phyloP scores from a whole-genome alignment of 2,113 vertebrate species.

The Etheostoma spectabile region DNA sequence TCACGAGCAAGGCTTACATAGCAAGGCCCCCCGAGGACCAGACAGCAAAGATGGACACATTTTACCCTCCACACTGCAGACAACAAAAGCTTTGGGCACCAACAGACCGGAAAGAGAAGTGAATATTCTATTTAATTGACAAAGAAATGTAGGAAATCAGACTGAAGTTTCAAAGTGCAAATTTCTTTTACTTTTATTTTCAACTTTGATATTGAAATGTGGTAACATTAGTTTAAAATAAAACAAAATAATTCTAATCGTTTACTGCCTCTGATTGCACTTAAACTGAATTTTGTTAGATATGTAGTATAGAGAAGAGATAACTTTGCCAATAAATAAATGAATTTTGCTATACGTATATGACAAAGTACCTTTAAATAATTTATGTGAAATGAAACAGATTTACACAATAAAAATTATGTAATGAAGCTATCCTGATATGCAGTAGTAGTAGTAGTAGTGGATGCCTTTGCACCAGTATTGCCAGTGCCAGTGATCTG shows the following conservation, averaged over 20 bases:
- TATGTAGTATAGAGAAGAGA: not conserved
- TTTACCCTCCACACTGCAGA: conserved; percentile 38
- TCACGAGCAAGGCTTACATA: conserved; percentile 38
- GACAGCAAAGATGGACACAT: conserved; percentile 26
- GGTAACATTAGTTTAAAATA: not conserved
- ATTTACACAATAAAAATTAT: not conserved
- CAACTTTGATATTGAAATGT: not conserved
- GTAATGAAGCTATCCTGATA: not conserved
- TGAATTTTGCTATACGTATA: no score
- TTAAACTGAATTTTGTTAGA: not conserved
- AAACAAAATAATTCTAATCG: not conserved
- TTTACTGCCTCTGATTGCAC: not conserved
- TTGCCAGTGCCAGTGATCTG: not conserved
- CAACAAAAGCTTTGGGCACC: conserved; percentile 3
- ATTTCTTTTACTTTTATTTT: not conserved
- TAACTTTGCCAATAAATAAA: not conserved
- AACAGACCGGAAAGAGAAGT: not conserved
- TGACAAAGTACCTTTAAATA: not conserved
- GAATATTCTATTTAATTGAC: not conserved
- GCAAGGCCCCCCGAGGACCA: conserved; percentile 34
- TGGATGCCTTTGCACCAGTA: not conserved
- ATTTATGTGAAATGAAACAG: not conserved
- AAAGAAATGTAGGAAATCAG: not conserved
- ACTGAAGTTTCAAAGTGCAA: not conserved
- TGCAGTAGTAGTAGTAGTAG: not conserved